Evolutionary conservation across 2,888 invertebrate species (phyloP).

Genomic region (Arctia plantaginis): DNA sequence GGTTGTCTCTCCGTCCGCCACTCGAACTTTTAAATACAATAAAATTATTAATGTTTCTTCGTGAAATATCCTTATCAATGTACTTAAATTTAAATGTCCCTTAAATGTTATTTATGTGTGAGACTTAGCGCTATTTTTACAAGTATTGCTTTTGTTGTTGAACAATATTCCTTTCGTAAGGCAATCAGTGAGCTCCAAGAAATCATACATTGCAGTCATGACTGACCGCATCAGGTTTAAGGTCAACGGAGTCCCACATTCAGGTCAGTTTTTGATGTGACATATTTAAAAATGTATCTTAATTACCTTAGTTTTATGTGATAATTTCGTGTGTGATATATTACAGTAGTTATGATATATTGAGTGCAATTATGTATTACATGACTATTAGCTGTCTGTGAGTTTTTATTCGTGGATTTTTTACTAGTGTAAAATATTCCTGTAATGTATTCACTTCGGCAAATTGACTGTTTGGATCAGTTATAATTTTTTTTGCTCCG

Average conservation of each 20-base stretch:
- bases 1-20: too few relatives aligned
- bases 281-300: not conserved
- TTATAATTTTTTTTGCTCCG: too few relatives aligned
- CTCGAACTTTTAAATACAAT: too few relatives aligned
- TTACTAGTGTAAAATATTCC: not conserved
- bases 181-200: slow-evolving; percentile 1
- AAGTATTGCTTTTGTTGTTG: not conserved
- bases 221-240: slow-evolving; percentile 35
- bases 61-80: too few relatives aligned
- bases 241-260: slow-evolving; percentile 38
- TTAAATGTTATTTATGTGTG: not conserved
- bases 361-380: not conserved
- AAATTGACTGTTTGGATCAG: not conserved
- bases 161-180: not conserved
- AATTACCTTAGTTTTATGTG: not conserved
- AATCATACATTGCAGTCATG: slow-evolving; percentile 34
- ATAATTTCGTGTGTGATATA: not conserved
- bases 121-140: not conserved
- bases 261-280: slow-evolving; percentile 32
- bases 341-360: too few relatives aligned
- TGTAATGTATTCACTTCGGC: not conserved
- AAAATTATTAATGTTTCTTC: not conserved
- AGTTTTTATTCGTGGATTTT: not conserved
- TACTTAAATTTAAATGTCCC: not conserved
- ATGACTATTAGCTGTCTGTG: not conserved